phyloP scores from a whole-genome alignment of 2,797 vertebrate species.

The Danionella dracula region DNA sequence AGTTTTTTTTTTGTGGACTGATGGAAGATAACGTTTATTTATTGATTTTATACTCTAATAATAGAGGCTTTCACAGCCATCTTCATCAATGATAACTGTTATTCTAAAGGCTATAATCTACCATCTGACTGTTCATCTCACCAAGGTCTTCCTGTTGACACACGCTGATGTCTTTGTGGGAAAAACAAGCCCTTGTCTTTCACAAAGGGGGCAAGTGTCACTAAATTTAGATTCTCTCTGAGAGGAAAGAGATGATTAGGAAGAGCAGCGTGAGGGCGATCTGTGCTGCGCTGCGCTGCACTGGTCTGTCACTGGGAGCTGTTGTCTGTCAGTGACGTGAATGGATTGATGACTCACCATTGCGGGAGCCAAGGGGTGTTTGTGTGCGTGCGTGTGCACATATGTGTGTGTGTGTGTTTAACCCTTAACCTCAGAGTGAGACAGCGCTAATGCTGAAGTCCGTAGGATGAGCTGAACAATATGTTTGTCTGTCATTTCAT shows the following conservation, averaged over 20 bases:
- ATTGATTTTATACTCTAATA: too few relatives aligned
- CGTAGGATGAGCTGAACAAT: slow-evolving; percentile 26
- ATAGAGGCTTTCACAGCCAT: too few relatives aligned
- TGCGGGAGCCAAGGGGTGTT: slow-evolving; percentile 54
- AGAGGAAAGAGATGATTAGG: slow-evolving; percentile 49
- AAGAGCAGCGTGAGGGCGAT: slow-evolving; percentile 61
- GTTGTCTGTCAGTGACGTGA: slow-evolving; percentile 73
- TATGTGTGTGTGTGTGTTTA: slow-evolving; percentile 36
- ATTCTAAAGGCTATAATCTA: too few relatives aligned
- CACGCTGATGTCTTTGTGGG: neutral
- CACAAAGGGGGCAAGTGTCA: neutral
- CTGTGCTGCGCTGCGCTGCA: slow-evolving; percentile 60
- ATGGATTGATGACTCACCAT: slow-evolving; percentile 75
- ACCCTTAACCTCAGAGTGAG: slow-evolving; percentile 50
- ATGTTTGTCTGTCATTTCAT: slow-evolving; percentile 7
- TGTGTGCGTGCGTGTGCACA: slow-evolving; percentile 36
- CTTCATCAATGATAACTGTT: too few relatives aligned
- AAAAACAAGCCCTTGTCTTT: neutral
- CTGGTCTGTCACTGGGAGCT: slow-evolving; percentile 69
- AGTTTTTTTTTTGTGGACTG: too few relatives aligned
- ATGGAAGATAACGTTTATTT: too few relatives aligned
- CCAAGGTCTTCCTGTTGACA: slow-evolving; percentile 10
- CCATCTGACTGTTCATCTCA: neutral
- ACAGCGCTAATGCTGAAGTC: slow-evolving; percentile 26
- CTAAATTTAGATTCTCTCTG: slow-evolving; percentile 46